Evolutionary conservation across 2,797 vertebrate species (phyloP), one percentile per base, ranked within the genome.

Genomic region (Dipus sagitta): DNA sequence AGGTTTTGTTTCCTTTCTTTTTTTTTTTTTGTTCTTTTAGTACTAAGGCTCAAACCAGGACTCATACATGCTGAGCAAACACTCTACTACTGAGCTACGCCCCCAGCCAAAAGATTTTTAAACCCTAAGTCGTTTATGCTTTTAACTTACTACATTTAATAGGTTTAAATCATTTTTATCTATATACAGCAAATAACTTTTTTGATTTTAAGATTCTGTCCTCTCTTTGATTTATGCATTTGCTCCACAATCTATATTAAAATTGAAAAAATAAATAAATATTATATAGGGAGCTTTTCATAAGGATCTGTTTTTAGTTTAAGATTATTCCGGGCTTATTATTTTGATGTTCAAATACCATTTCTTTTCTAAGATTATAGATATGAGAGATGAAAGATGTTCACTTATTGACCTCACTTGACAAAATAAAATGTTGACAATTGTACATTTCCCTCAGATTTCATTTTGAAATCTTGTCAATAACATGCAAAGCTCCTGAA

Each of bases 401-500:
- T 64, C 92, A 52, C 75, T 84, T 91, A 38, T 79, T 85, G 30
- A 67, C 47, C n/a, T 89, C 54, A 34, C 62, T 86, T 92, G 42
- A 94, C 54, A 92, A 94, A 95, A 86, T 54, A 30, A 84, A 76
- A 84, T 71, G 12, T 20, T 60, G n/a, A 72, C 9, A 47, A 23
- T 86, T 88, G 21, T 28, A 28, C 6, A 58, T 47, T 58, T 11
- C 54, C 68, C 32, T 79, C 14, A 65, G 64, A 68, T 64, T 94
- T 79, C 58, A 85, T 86, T 84, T 80, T 52, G 86, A 94, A 77
- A 64, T 89, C 90, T 94, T 95, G 26, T n/a, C 68, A 94, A 58
- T 80, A 77, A 90, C 93, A 92, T 32, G 23, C 38, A 68, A 67
- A 88, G 32, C 12, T 83, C 24, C 74, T 42, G 58, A 90, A 86